phyloP scores from a whole-genome alignment of 1,140 invertebrate species.

The Achroia grisella region DNA sequence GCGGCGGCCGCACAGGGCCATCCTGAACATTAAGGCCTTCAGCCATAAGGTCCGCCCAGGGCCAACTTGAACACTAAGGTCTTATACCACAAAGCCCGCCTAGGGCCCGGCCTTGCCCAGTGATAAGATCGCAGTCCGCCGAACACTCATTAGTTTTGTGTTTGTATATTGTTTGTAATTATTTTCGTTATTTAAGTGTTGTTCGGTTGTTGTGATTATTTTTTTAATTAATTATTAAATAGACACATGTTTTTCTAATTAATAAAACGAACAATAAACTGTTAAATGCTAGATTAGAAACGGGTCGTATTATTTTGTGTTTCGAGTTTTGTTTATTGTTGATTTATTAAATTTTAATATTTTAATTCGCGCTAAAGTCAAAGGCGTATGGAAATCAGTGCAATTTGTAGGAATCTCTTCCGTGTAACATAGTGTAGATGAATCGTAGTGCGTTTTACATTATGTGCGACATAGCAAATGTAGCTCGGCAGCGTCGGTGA shows the following conservation, averaged over 20 bases:
- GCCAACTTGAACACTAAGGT: slow-evolving; percentile 58
- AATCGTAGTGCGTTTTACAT: slow-evolving; percentile 56
- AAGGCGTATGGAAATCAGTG: slow-evolving; percentile 70
- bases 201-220: slow-evolving; percentile 74
- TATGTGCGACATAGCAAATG: slow-evolving; percentile 40
- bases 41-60: slow-evolving; percentile 21
- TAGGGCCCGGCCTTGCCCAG: slow-evolving; percentile 19
- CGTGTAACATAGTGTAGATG: slow-evolving; percentile 65
- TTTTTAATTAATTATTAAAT: slow-evolving; percentile 63
- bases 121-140: slow-evolving; percentile 49
- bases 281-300: slow-evolving; percentile 70
- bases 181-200: slow-evolving; percentile 71
- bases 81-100: slow-evolving; percentile 1
- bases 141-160: slow-evolving; percentile 66
- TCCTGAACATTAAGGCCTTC: slow-evolving; percentile 46
- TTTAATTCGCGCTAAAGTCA: slow-evolving; percentile 65
- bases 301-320: slow-evolving; percentile 72
- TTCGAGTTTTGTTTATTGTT: slow-evolving; percentile 67
- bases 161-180: slow-evolving; percentile 74
- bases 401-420: slow-evolving; percentile 73
- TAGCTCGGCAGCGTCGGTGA: slow-evolving; percentile 37
- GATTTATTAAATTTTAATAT: slow-evolving; percentile 65
- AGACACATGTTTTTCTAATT: slow-evolving; percentile 52
- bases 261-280: slow-evolving; percentile 61
- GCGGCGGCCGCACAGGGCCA: slow-evolving; percentile 75